A percentile compares a stretch with the other conserved stretches of the same genome.
Conservation (phyloP, 2,888 invertebrate genomes). For the Metalampra italica region DNA sequence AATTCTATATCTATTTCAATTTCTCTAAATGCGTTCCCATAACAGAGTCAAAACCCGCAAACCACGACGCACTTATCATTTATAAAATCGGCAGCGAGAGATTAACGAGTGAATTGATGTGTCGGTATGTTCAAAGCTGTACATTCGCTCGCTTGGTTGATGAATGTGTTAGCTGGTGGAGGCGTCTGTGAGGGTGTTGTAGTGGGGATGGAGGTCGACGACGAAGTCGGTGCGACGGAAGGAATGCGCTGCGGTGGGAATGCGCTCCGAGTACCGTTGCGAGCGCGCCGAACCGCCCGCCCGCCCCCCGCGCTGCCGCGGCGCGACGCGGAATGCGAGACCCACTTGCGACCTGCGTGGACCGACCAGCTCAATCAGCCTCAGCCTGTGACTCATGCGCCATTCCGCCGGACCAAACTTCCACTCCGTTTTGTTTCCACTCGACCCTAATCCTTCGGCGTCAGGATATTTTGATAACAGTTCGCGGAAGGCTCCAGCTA, state of each 20-base stretch:
- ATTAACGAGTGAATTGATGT: conserved; percentile 16
- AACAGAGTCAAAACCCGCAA: no score
- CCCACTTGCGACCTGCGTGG: conserved; percentile 62
- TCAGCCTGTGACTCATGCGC: conserved; percentile 61
- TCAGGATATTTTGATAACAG: not conserved
- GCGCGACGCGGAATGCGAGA: conserved; percentile 66
- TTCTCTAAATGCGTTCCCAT: no score
- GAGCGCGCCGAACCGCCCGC: conserved; percentile 36
- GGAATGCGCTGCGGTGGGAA: conserved; percentile 73
- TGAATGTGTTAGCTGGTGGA: conserved; percentile 35
- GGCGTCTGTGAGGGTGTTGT: conserved; percentile 25
- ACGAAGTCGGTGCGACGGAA: conserved; percentile 23
- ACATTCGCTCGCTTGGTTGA: conserved; percentile 14
- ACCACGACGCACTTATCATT: no score
- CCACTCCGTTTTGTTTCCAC: not conserved
- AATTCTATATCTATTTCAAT: no score
- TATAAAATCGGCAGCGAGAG: not conserved
- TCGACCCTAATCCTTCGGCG: not conserved
- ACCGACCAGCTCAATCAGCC: conserved; percentile 46
- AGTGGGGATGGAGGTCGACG: conserved; percentile 58
- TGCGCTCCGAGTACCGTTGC: conserved; percentile 74
- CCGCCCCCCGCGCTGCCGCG: conserved; percentile 37
- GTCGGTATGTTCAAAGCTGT: conserved; percentile 23
- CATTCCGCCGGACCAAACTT: conserved; percentile 33
- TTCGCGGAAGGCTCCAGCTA: not conserved